Conservation (phyloP, 2,888 invertebrate genomes). For the Alsophila aescularia region DNA sequence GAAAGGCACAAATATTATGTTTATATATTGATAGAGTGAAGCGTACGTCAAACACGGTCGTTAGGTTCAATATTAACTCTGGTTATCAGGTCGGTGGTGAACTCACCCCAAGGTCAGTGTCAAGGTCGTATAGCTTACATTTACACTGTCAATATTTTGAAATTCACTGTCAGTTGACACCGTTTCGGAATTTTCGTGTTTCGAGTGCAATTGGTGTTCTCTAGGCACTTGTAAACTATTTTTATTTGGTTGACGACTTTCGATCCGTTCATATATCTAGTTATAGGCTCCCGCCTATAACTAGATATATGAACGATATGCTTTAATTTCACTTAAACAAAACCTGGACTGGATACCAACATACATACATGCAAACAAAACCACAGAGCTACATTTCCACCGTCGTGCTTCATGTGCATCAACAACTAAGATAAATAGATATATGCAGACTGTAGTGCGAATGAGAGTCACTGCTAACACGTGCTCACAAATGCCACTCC, state of each 20-base stretch:
- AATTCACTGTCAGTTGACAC: conserved; percentile 47
- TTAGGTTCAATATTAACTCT: conserved; percentile 83
- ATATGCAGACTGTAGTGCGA: too few species aligned
- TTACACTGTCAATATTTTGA: conserved; percentile 65
- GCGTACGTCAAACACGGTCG: conserved; percentile 79
- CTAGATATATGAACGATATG: too few species aligned
- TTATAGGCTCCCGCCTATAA: too few species aligned
- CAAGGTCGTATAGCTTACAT: conserved; percentile 64
- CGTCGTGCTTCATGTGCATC: too few species aligned
- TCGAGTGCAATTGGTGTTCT: conserved; percentile 7
- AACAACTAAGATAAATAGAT: too few species aligned
- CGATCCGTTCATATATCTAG: too few species aligned
- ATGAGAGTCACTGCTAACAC: too few species aligned
- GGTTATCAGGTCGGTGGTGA: conserved; percentile 74
- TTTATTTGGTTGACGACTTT: not conserved
- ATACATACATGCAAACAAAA: too few species aligned
- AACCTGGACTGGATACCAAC: too few species aligned
- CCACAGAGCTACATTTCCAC: too few species aligned
- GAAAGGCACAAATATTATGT: conserved; percentile 79
- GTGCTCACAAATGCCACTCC: too few species aligned
- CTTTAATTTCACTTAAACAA: too few species aligned
- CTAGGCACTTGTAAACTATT: not conserved
- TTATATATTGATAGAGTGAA: conserved; percentile 84
- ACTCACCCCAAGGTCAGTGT: conserved; percentile 73
- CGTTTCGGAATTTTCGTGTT: conserved; percentile 19